Evolutionary conservation across 2,797 vertebrate species (phyloP).

Genomic region (Varecia variegata): DNA sequence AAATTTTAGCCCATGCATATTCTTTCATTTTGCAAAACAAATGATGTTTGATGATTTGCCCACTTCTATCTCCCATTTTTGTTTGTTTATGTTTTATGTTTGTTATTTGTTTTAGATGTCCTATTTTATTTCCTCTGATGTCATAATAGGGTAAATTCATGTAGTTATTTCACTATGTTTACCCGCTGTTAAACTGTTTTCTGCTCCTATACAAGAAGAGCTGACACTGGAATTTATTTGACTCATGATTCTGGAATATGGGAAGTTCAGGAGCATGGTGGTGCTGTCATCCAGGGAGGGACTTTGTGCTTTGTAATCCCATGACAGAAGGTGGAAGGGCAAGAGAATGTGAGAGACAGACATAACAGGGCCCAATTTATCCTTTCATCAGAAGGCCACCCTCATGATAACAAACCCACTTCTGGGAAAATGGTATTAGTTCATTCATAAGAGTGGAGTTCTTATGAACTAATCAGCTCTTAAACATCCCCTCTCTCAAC

Average conservation of each 20-base stretch:
- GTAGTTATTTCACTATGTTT: background rate
- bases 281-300: background rate
- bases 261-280: background rate
- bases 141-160: background rate
- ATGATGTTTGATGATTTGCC: background rate
- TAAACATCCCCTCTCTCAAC: background rate
- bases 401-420: background rate
- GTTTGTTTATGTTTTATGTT: background rate
- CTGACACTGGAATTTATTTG: background rate
- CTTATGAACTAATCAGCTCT: background rate
- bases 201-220: background rate
- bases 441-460: background rate
- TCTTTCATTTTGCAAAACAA: conserved; percentile 10
- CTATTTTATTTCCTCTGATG: background rate
- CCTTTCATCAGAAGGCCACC: background rate
- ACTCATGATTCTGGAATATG: background rate
- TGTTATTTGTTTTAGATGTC: background rate
- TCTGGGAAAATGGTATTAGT: background rate
- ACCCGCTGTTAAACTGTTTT: background rate
- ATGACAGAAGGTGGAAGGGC: background rate
- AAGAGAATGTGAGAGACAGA: background rate
- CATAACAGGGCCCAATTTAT: background rate
- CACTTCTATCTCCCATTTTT: background rate
- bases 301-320: background rate
- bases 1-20: background rate